phyloP scores from a whole-genome alignment of 2,888 invertebrate genomes.

The Onchidella celtica region DNA sequence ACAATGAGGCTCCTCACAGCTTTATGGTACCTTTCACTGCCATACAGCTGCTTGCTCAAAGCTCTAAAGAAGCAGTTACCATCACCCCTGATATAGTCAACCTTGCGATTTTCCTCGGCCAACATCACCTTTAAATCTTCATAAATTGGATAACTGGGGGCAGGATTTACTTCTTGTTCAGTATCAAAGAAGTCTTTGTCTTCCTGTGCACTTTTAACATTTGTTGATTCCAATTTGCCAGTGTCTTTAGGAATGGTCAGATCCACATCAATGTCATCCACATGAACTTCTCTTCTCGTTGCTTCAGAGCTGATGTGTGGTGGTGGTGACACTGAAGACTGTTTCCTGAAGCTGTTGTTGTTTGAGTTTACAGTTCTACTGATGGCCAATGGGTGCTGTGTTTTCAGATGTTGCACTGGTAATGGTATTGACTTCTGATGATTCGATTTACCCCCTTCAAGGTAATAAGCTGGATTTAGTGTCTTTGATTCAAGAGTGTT shows the following conservation, averaged over 20 bases:
- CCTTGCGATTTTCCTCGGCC: slow-evolving; percentile 57
- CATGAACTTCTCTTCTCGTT: not conserved
- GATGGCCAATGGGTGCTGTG: not conserved
- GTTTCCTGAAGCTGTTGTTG: slow-evolving; percentile 2
- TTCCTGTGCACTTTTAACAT: not conserved
- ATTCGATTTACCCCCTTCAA: not conserved
- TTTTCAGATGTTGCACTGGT: not conserved
- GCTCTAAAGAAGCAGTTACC: slow-evolving; percentile 74
- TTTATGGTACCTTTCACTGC: slow-evolving; percentile 66
- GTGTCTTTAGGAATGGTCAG: not conserved
- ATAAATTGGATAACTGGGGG: slow-evolving; percentile 32
- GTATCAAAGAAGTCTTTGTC: not conserved
- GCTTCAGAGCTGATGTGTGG: not conserved
- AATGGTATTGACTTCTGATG: not conserved
- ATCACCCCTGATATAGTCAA: slow-evolving; percentile 71
- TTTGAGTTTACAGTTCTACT: not conserved
- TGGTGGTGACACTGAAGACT: not conserved
- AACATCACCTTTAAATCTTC: slow-evolving; percentile 56
- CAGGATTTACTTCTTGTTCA: not conserved
- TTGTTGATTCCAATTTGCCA: not conserved
- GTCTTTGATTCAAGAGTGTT: not conserved
- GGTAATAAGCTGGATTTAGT: not conserved
- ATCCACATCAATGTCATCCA: not conserved
- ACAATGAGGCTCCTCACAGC: slow-evolving; percentile 68
- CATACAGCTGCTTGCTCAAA: slow-evolving; percentile 71